Evolutionary conservation across 1,140 invertebrate genomes (phyloP).

Genomic region (Brachionus paranguensis): DNA sequence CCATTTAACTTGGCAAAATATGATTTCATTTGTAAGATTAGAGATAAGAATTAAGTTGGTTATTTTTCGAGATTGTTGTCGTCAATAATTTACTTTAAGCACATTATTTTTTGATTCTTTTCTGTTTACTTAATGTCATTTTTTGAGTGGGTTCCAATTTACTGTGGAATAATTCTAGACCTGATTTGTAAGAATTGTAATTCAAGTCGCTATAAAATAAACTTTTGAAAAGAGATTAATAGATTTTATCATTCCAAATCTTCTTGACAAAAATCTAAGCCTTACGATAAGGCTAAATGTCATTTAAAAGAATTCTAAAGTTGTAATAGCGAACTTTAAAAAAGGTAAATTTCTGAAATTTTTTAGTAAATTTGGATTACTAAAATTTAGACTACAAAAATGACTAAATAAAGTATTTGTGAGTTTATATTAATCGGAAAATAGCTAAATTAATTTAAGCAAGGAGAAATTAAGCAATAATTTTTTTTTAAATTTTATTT

Average conservation of each 20-base stretch:
- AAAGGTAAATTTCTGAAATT: not conserved
- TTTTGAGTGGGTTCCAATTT: no score
- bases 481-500: not conserved
- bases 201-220: not conserved
- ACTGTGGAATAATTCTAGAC: no score
- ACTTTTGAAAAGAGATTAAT: no score
- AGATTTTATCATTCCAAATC: not conserved
- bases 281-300: not conserved
- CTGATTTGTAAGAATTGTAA: not conserved
- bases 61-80: no score
- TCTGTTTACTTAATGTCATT: no score
- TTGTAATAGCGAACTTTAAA: not conserved
- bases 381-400: not conserved
- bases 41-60: no score
- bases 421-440: not conserved
- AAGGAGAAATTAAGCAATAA: not conserved
- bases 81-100: no score
- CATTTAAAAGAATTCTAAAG: not conserved
- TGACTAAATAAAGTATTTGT: not conserved
- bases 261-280: not conserved
- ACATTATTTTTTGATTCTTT: no score
- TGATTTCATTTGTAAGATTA: no score
- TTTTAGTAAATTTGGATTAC: not conserved
- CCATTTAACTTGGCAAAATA: no score
- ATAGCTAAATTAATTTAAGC: not conserved